Evolutionary conservation across 2,113 vertebrate species (phyloP).

Genomic region (Otus sunia): DNA sequence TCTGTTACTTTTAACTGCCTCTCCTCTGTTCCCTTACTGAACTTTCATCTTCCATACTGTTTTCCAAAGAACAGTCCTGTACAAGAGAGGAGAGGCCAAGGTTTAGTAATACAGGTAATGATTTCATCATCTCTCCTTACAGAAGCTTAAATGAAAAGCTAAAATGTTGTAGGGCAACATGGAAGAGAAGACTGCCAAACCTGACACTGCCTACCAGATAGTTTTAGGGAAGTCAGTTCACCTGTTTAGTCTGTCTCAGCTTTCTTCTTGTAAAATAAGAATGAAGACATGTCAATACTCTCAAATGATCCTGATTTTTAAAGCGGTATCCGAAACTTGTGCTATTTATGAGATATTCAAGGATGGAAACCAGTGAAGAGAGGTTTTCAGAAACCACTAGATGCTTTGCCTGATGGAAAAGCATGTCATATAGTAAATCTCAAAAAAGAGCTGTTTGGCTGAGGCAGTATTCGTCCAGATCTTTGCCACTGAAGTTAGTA

Average conservation of each 20-base stretch:
- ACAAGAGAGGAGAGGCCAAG: neutral
- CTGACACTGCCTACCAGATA: neutral
- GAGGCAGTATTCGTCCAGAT: neutral
- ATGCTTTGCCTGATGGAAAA: neutral
- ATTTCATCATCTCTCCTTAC: neutral
- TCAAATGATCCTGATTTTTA: neutral
- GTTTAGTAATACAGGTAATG: accelerated
- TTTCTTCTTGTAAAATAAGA: neutral
- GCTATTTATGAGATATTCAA: neutral
- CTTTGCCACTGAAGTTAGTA: neutral
- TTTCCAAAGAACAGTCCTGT: neutral
- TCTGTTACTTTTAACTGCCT: neutral
- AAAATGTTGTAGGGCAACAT: neutral
- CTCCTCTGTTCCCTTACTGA: neutral
- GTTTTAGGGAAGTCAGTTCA: neutral
- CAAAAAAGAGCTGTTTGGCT: neutral
- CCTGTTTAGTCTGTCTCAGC: neutral
- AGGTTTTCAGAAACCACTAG: neutral
- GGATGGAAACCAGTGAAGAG: neutral
- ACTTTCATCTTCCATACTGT: neutral
- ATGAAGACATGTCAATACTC: neutral
- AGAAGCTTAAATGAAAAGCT: neutral
- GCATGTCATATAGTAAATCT: neutral
- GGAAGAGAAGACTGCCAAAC: neutral
- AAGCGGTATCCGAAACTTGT: neutral